phyloP scores from a whole-genome alignment of 1,140 invertebrate genomes.

The Philaenus spumarius region DNA sequence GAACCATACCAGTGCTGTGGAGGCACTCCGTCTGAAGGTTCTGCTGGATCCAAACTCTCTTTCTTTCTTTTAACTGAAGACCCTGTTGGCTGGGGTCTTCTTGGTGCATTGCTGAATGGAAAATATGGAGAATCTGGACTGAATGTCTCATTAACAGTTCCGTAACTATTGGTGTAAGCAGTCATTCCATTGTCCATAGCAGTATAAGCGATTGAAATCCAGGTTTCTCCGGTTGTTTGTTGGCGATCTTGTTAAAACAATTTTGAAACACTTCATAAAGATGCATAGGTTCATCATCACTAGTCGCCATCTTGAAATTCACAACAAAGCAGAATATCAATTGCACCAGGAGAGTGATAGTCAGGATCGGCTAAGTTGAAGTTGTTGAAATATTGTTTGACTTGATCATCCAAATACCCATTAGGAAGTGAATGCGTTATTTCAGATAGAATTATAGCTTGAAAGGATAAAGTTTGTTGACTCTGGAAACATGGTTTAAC shows the following conservation, averaged over 20 bases:
- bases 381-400: too few species aligned
- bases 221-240: slow-evolving; percentile 81
- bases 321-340: slow-evolving; percentile 18
- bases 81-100: slow-evolving; percentile 39
- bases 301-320: slow-evolving; percentile 77
- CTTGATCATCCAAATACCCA: too few species aligned
- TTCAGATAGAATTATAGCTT: too few species aligned
- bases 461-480: too few species aligned
- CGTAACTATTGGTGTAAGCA: slow-evolving; percentile 28
- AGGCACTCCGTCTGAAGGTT: slow-evolving; percentile 10
- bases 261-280: slow-evolving; percentile 96
- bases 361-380: too few species aligned
- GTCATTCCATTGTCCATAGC: slow-evolving; percentile 75
- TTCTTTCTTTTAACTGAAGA: too few species aligned
- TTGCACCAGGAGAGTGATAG: too few species aligned
- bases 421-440: too few species aligned
- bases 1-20: slow-evolving; percentile 54
- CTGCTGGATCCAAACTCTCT: slow-evolving; percentile 18
- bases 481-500: too few species aligned
- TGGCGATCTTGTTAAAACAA: slow-evolving; percentile 95
- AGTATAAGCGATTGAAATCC: slow-evolving; percentile 70
- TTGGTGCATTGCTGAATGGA: slow-evolving; percentile 43
- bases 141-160: slow-evolving; percentile 39
- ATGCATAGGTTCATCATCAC: slow-evolving; percentile 94
- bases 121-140: slow-evolving; percentile 53